These are phyloP conservation scores for Lycodopsis pacificus DNA, from an alignment of 2,797 vertebrate genomes.

Conservation along the genomic window DNA sequence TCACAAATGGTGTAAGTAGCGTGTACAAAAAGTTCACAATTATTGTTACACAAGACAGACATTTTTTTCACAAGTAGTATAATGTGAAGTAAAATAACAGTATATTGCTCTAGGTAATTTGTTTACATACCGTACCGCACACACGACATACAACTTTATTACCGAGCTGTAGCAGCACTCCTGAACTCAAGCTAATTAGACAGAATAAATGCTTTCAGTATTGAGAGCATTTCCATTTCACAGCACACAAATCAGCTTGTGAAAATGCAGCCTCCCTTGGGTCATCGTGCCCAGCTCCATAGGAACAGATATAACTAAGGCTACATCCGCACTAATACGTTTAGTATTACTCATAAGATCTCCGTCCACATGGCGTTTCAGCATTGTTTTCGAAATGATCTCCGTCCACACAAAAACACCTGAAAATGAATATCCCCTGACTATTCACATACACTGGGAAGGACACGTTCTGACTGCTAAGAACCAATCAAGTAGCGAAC, in stretches of 20 bases:
- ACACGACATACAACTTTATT: constrained; percentile 19
- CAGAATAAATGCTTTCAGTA: constrained; percentile 30
- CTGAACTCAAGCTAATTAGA: constrained; percentile 35
- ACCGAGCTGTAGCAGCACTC: constrained; percentile 10
- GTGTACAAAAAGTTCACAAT: background rate
- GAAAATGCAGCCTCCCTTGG: constrained; percentile 38
- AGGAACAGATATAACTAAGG: constrained; percentile 24
- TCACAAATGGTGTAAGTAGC: background rate
- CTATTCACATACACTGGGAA: no score
- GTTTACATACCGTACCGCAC: constrained; percentile 7
- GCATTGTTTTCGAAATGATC: no score
- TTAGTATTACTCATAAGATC: no score
- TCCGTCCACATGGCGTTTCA: no score
- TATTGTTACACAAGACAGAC: background rate
- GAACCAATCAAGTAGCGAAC: no score
- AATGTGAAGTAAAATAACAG: background rate
- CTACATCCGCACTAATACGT: no score
- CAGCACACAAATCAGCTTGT: constrained; percentile 8
- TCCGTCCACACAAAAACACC: no score
- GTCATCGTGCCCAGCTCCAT: constrained; percentile 31
- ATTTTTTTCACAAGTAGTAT: no score
- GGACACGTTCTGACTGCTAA: no score
- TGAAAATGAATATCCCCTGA: no score
- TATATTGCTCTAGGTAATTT: background rate
- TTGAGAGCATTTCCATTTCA: constrained; percentile 41